Base-by-base conservation (phyloP, 2,888 invertebrate species). In the Pyrochroa serraticornis region DNA sequence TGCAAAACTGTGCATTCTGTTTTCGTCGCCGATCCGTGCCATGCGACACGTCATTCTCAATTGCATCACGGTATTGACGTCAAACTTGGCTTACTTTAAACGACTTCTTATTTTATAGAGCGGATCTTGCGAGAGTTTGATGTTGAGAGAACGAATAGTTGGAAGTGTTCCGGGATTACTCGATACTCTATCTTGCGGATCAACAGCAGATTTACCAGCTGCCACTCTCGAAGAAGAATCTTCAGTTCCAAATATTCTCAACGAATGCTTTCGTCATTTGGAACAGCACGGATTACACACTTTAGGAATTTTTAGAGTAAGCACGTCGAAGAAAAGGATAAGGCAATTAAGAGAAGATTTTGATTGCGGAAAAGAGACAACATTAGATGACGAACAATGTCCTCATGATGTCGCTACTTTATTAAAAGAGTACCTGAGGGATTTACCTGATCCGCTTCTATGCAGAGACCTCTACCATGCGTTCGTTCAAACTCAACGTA, bases 401-500 rank as follows among this genome's bases (percentile, higher is more conserved):
- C 94, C 95, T 0, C 95, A 97, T 79, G 96, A 97, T 76, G 93
- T 96, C 53, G 96, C 95, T 6, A 92, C 94, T 0, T 83, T 97
- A 36, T 85, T 97, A 32, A 97, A 97, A 78, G 96, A 96, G 80
- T 97, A 91, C 82, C 88, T 97, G 66, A 82, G 97, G 46, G 96
- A 97, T 77, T 81, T 97, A 36, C 96, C 96, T 0, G 96, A 97
- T 75, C 93, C 96, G 6, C 82, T 97, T 60, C 86, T 97, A 37
- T 95, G 95, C 75, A 85, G 91, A 70, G 93, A 93, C 74, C 85
- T 97, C 35, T 97, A 96, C 77, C 85, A 88, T 49, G 91, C 94
- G 62, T 95, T 97, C 81, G 85, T 97, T 64, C 90, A 91, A 72
- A 94, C 95, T 49, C 93, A 95, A 82, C 92, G 96, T 96, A 81